Evolutionary conservation across 2,113 vertebrate genomes (phyloP), one percentile per base, ranked within the genome.

Genomic region (Vulpes ferrilata): DNA sequence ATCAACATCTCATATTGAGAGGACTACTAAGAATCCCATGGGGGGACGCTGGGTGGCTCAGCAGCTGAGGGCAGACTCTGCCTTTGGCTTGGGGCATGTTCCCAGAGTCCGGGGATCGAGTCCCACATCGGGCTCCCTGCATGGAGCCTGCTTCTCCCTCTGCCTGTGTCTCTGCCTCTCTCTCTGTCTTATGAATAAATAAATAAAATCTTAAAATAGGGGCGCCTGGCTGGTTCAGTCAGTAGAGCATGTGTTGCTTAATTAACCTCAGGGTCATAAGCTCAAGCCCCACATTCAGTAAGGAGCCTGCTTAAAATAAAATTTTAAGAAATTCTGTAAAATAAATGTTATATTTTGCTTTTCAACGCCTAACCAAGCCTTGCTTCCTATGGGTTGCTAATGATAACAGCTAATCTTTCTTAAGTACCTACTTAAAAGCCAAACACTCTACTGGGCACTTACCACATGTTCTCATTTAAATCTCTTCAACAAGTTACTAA

Each of bases 361-460:
- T 95, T 78, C 69, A 93, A 80, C 65, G 48, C 19, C 35, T 65
- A 80, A 64, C 32, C 51, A 71, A 71, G 88, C 48, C 9, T 85
- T 79, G 43, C 53, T 35, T 57, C 67, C 80, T 81, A 48, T 74
- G 38, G 51, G 64, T 19, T 89, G 22, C n/a, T 57, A 76, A 51
- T 74, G 81, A 65, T 43, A 89, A 78, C 22, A 83, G n/a, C 11
- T 59, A 65, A 62, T 80, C 73, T 74, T 80, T 93, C 62, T 71
- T 78, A 67, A 62, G 23, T 51, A 89, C 23, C 59, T 27, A 87
- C 59, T 69, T 93, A 95, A 93, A 93, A 74, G 55, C 22, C 55
- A 85, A 78, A 88, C 16, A 78, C 57, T 27, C n/a, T 71, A 64
- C 62, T 25, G 32, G 48, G 51, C 11, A 97, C 71, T 85, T 73